These are phyloP conservation scores for Phrixothrix hirtus DNA, from an alignment of 2,888 invertebrate species.

Conservation along the genomic window DNA sequence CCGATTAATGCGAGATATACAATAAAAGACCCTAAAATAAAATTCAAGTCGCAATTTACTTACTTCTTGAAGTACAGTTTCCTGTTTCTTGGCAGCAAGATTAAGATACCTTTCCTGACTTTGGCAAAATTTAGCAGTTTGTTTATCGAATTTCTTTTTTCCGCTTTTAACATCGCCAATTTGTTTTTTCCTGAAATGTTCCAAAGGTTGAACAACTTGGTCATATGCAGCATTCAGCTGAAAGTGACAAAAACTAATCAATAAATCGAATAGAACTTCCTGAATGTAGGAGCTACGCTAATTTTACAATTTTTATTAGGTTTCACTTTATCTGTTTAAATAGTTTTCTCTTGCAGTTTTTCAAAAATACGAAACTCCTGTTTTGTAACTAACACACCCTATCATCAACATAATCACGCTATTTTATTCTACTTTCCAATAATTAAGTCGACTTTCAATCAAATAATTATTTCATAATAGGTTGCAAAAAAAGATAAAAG, in stretches of 20 bases:
- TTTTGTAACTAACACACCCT: too few species aligned
- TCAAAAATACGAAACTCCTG: too few species aligned
- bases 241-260: too few species aligned
- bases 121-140: constrained; percentile 96
- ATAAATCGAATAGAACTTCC: too few species aligned
- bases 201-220: constrained; percentile 91
- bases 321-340: too few species aligned
- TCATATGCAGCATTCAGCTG: constrained; percentile 91
- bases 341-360: too few species aligned
- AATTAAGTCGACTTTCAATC: background rate
- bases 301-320: too few species aligned
- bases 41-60: constrained; percentile 36
- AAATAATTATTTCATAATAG: background rate
- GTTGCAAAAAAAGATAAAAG: background rate
- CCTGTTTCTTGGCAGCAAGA: constrained; percentile 89
- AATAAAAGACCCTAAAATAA: too few species aligned
- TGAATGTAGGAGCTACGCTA: too few species aligned
- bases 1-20: too few species aligned
- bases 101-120: constrained; percentile 94
- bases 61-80: constrained; percentile 89
- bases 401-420: background rate
- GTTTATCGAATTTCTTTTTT: constrained; percentile 97
- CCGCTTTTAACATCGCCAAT: constrained; percentile 95
- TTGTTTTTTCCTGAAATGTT: constrained; percentile 91
- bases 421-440: background rate